Base-by-base conservation (phyloP, 1,140 invertebrate genomes). In the Sitodiplosis mosellana region DNA sequence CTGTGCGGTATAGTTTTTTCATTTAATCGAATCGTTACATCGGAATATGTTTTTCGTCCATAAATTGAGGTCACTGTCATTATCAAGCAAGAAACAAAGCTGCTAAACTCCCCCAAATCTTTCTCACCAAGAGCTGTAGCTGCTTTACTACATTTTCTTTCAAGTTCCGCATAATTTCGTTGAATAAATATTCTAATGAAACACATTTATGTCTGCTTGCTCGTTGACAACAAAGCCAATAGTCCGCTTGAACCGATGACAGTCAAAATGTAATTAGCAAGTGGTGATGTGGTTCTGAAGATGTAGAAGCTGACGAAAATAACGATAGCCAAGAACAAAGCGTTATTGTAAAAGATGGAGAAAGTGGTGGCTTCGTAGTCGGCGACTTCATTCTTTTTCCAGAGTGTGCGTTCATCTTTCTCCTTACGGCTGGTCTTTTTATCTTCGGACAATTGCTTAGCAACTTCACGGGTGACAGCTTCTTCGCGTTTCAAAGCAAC, bases 331-430 rank as follows among this genome's bases (percentile, higher is more conserved):
- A 98, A 72, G 69, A 93, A 99, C 41, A 99, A 65, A 19, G 93
- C 87, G 65, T 99, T 99, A 69, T 98, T 99, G 75, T 97, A 98
- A 70, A 99, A 99, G 56, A 99, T 97, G 34, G 93, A 90, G 63
- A 94, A 98, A 7, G 91, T 96, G 27, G 93, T 99, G 0, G 94
- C 92, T 73, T 99, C 93, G 66, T 95, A 98, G 64, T 99, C 94
- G 27, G 94, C 93, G 14, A 99, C 93, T 75, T 99, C 95, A 69
- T 98, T 99, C 69, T 98, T 98, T 69, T 98, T 97, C 92, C 93
- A 98, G 46, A 98, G 66, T 52, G 94, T 89, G 57, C 87, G 86
- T 64, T 98, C 93, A 66, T 97, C 92, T 65, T 97, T 98, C 64
- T 99, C 94, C 61, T 98, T 98, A 53, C 93, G 92, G 61, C 87